Base-by-base conservation (phyloP, 2,797 vertebrate species). In the Platyrinchus mystaceus region DNA sequence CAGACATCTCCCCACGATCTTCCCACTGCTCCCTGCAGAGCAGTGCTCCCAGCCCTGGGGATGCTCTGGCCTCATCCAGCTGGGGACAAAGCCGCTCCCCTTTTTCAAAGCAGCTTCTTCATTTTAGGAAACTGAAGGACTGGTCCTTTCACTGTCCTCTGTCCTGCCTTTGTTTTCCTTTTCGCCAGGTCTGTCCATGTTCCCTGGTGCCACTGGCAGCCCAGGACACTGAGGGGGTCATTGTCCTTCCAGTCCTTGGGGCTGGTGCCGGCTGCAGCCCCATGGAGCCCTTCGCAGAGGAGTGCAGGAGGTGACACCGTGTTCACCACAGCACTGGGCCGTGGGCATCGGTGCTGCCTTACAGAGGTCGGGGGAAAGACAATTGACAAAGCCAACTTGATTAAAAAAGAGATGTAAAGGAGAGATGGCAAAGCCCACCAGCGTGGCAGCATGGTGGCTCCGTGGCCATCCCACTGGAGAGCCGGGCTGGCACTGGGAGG, bases 1-100 rank as follows among this genome's bases (percentile, higher is more conserved):
- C 95, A 96, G 95, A 96, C 26, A 10, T 69, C 77, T 91, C 87
- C 71, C 80, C 89, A 6, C 15, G 4, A 44, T 84, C 88, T 77
- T 89, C 93, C 86, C 22, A 9, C 90, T 4, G 23, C 63, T 91
- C 85, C 90, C 83, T 13, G 15, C 56, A 49, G 84, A 63, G 62
- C 77, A 3, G 14, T 34, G 55, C 63, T 67, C 75, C 85, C 9
- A 2, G 39, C 62, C 3, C 2, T 41, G n/a, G 34, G 15, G 76
- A 59, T 22, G 39, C 85, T 66, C 79, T 5, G 2, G 27, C 43
- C 81, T 60, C 87, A 39, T 27, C 86, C 87, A 34, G 78, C 80
- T 7, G 7, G 69, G 3, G 1, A 37, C 5, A 26, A 79, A 82
- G 87, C 53, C 7, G 4, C 47, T 73, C 86, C 87, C 87, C 85